Percentiles rank a stretch among this genome's conserved stretches.
phyloP scores from a whole-genome alignment of 2,113 vertebrate genomes.

The Lamprologus callipterus region DNA sequence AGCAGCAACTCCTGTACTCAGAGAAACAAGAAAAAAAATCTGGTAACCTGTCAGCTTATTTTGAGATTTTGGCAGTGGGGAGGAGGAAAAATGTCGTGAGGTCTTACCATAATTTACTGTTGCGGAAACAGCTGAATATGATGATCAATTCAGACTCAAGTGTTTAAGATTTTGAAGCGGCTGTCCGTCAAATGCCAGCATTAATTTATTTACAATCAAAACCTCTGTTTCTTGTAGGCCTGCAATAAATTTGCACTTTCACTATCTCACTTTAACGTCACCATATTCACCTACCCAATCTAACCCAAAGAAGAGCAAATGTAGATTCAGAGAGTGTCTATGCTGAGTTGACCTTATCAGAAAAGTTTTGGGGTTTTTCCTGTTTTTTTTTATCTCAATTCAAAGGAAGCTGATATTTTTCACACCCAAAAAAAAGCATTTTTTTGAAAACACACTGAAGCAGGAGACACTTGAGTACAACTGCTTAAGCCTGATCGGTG shows the following conservation, averaged over 20 bases:
- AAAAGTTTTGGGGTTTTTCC: rapidly evolving
- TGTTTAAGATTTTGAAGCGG: neutral
- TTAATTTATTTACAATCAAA: neutral
- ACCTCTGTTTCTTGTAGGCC: neutral
- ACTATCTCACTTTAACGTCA: neutral
- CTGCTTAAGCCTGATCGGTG: neutral
- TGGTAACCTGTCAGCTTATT: conserved; percentile 19
- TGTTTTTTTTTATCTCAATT: neutral
- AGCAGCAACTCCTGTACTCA: neutral
- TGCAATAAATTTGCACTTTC: neutral
- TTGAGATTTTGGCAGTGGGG: neutral
- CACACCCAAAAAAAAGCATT: rapidly evolving
- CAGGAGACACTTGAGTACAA: neutral
- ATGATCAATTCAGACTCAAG: neutral
- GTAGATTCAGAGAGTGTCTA: neutral
- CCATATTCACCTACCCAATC: neutral
- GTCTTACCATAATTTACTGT: neutral
- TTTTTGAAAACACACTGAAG: neutral
- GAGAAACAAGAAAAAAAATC: neutral
- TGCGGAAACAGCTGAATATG: neutral
- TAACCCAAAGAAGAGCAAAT: neutral
- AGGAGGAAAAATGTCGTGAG: neutral
- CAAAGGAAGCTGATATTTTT: neutral
- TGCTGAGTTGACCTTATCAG: neutral
- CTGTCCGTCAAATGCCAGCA: neutral